These are phyloP conservation scores for Corydoras sp. DNA, from an alignment of 2,113 vertebrate genomes.

Conservation along the genomic window DNA sequence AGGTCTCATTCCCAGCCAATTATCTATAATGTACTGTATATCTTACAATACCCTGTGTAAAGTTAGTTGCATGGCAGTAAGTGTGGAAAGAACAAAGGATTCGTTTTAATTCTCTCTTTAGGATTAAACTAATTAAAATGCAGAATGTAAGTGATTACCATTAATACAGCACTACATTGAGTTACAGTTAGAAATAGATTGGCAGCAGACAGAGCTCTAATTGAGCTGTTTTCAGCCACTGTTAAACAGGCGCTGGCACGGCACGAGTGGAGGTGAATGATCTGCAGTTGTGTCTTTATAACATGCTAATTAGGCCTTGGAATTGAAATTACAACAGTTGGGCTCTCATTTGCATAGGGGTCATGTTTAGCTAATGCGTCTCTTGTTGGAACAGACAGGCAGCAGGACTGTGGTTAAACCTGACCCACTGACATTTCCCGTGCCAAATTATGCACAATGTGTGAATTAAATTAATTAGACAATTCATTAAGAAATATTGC, in stretches of 20 bases:
- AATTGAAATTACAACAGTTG: constrained; percentile 67
- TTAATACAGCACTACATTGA: too few relatives aligned
- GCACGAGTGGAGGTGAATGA: constrained; percentile 57
- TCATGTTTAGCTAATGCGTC: constrained; percentile 78
- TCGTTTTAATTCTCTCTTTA: too few relatives aligned
- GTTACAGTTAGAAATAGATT: not conserved
- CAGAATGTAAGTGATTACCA: too few relatives aligned
- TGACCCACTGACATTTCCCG: constrained; percentile 82
- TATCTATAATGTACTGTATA: not conserved
- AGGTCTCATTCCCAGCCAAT: constrained; percentile 1
- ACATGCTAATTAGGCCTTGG: constrained; percentile 50
- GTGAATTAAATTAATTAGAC: constrained; percentile 89
- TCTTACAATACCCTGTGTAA: not conserved
- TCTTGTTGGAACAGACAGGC: constrained; percentile 77
- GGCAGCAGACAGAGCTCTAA: constrained; percentile 27
- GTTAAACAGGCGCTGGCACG: constrained; percentile 49
- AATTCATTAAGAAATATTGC: constrained; percentile 84
- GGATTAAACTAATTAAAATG: too few relatives aligned
- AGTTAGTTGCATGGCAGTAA: too few relatives aligned
- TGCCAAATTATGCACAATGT: constrained; percentile 85
- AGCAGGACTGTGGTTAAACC: constrained; percentile 73
- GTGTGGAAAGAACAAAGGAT: too few relatives aligned
- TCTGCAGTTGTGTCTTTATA: constrained; percentile 57
- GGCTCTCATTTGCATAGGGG: constrained; percentile 74
- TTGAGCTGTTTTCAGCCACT: constrained; percentile 38